These are phyloP conservation scores for Bilobella aurantiaca DNA, from an alignment of 1,140 invertebrate genomes.

Conservation along the genomic window DNA sequence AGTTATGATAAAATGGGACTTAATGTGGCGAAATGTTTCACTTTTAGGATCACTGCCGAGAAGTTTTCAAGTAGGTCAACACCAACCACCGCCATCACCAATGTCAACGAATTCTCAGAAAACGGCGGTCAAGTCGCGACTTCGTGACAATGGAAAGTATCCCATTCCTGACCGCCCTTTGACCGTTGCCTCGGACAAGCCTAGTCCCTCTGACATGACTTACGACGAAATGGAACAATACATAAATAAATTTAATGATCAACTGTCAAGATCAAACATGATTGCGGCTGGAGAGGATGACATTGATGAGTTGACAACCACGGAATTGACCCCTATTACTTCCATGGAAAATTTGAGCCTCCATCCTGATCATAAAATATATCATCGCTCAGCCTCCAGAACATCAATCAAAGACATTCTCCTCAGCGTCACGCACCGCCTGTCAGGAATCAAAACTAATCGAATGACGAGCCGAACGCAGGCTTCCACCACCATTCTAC, in stretches of 20 bases:
- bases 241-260: conserved; percentile 47
- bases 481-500: neutral
- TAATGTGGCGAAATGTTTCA: too few species aligned
- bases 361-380: conserved; percentile 67
- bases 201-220: conserved; percentile 40
- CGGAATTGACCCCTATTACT: conserved; percentile 41
- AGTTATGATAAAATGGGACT: too few species aligned
- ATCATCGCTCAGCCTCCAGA: conserved; percentile 46
- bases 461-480: conserved; percentile 11
- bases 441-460: conserved; percentile 35
- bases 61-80: conserved; percentile 55
- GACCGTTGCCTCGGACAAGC: conserved; percentile 60
- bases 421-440: conserved; percentile 39
- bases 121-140: conserved; percentile 19
- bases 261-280: conserved; percentile 41
- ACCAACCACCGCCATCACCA: conserved; percentile 26
- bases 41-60: conserved; percentile 63
- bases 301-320: conserved; percentile 44
- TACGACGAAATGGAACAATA: conserved; percentile 50
- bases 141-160: conserved; percentile 24
- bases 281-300: conserved; percentile 37
- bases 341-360: conserved; percentile 46
- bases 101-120: neutral
- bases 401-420: conserved; percentile 42
- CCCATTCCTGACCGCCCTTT: conserved; percentile 47